Evolutionary conservation across 23 tunicate species (phyloP), one percentile per base, ranked within the genome.

Genomic region (Halocynthia roretzi): DNA sequence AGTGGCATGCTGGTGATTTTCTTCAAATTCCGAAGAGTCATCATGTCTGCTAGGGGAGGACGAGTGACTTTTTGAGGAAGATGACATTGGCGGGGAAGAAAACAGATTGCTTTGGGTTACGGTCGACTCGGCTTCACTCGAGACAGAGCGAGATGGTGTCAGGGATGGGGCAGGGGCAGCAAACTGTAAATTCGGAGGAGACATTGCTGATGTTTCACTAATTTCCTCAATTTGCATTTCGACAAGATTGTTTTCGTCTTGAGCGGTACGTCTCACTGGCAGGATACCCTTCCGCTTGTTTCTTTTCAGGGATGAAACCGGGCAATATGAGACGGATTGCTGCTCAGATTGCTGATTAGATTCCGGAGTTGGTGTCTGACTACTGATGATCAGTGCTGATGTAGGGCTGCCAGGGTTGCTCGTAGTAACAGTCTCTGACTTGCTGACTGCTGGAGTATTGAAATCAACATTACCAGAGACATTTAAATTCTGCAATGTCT

Each of bases 241-340:
- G 64, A 14, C 56, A 52, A 14, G 31, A 10, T 54, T 6, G 21
- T 52, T 6, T 8, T 80, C 76, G 51, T 63, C 56, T 19, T 55
- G 50, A 4, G 76, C 56, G 8, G 11, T 53, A 19, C 78, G 71
- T 19, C 89, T 52, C 65, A 61, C 72, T 11, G 89, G 89, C 62
- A 77, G 89, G 7, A 55, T 70, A 6, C 83, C 83, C 68, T 84
- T 84, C 5, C 89, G 62, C 11, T 73, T 70, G 71, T 71, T 84
- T 10, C 78, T 71, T 55, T 84, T 84, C 71, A 52, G 71, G 21
- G 44, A 61, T 11, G 78, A 55, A 23, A 31, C 44, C 44, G 44
- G 44, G 44, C 44, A 31, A 31, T 31, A 31, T 1, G 44, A 31
- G 44, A 31, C 44, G 44, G 44, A 31, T 31, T 31, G 44, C 44